Conservation (phyloP, 2,888 invertebrate genomes). For the Macrosiphum euphorbiae region DNA sequence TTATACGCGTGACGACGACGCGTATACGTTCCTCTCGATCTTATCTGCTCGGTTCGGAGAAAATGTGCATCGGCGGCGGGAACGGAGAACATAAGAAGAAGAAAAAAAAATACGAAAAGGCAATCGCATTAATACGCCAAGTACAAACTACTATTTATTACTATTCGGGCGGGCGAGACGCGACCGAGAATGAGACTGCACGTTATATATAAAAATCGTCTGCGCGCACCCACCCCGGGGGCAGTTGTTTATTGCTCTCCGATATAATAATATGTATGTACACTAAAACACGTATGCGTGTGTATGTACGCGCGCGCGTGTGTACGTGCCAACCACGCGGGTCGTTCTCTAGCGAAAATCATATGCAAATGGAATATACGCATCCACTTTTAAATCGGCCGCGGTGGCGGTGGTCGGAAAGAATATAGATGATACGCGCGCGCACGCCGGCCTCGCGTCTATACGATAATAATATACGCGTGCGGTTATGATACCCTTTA, state of each 20-base stretch:
- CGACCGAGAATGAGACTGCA: slow-evolving; percentile 57
- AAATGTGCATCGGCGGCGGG: slow-evolving; percentile 39
- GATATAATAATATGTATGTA: slow-evolving; percentile 25
- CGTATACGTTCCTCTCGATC: slow-evolving; percentile 51
- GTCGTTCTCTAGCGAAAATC: slow-evolving; percentile 54
- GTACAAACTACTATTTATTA: slow-evolving; percentile 65
- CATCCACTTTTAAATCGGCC: slow-evolving; percentile 52
- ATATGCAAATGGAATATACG: slow-evolving; percentile 61
- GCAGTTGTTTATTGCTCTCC: slow-evolving; percentile 61
- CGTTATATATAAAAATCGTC: slow-evolving; percentile 62
- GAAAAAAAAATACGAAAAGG: slow-evolving; percentile 37
- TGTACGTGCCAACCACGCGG: slow-evolving; percentile 5
- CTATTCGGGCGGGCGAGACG: slow-evolving; percentile 57
- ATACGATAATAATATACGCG: background rate
- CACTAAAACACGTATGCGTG: background rate
- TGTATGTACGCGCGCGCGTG: background rate
- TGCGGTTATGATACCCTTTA: slow-evolving; percentile 10
- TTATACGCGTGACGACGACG: slow-evolving; percentile 46
- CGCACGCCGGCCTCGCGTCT: background rate
- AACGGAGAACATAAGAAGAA: background rate
- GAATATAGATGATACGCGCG: background rate
- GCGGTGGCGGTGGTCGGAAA: background rate
- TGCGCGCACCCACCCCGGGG: slow-evolving; percentile 28
- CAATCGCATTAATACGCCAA: slow-evolving; percentile 65
- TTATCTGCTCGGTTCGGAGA: slow-evolving; percentile 43